Evolutionary conservation across 2,888 invertebrate genomes (phyloP), one percentile per base, ranked within the genome.

Genomic region (Lumbricus terrestris): DNA sequence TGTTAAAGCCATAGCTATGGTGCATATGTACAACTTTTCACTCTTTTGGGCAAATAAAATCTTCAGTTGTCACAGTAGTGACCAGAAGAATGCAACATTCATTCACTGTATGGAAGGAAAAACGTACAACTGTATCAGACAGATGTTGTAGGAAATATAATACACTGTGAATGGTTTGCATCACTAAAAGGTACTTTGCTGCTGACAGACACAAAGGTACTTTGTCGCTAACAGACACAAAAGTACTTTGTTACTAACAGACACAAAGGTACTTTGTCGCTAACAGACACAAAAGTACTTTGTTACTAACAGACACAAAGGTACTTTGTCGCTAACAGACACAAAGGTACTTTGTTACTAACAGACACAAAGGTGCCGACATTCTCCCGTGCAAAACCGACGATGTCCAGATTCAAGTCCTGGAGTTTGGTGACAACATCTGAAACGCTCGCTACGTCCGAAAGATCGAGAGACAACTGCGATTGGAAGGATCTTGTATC

Each of bases 321-420:
- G n/a, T n/a, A n/a, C n/a, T n/a, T n/a, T n/a, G n/a, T n/a, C n/a
- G n/a, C n/a, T n/a, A n/a, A n/a, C n/a, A n/a, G n/a, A n/a, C n/a
- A n/a, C n/a, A n/a, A n/a, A n/a, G n/a, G n/a, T n/a, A n/a, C n/a
- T 40, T 40, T 40, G 34, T 5, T 34, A 93, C 94, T 93, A 92
- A 95, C 97, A 6, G 98, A 97, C 94, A 97, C 96, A 90, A 98
- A 95, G 0, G 97, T 98, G 89, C 98, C 98, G 90, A 98, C 96
- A 95, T 99, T 98, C 93, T 97, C 97, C 94, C 97, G 97, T 33
- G 97, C 96, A 96, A 98, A 98, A 90, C 96, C 96, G 91, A 94
- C 92, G 40, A 94, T 91, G 88, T 93, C 92, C 54, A 94, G 90
- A 91, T 94, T 93, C 89, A 94, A 93, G 90, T 93, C 91, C 23